Evolutionary conservation across 2,113 vertebrate genomes (phyloP).

Genomic region (Callithrix jacchus): DNA sequence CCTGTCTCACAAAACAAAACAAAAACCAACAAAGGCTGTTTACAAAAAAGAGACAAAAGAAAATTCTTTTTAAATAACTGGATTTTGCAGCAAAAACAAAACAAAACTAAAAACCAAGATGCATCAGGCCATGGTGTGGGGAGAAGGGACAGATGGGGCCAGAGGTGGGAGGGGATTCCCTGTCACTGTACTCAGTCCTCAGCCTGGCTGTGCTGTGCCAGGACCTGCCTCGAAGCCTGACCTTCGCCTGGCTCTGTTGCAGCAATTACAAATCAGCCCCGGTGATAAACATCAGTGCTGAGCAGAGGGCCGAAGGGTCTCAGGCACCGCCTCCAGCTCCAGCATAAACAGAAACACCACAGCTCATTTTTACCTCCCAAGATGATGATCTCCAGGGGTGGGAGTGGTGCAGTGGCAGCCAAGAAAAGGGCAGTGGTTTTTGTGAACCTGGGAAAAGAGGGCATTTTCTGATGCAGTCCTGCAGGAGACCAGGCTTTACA

Average conservation of each 20-base stretch:
- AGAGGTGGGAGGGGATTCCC: accelerated
- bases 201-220: neutral
- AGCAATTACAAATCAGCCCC: accelerated
- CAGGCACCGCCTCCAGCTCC: neutral
- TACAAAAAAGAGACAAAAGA: neutral
- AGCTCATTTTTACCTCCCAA: neutral
- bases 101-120: neutral
- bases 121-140: neutral
- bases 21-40: neutral
- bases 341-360: neutral
- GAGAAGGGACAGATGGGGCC: neutral
- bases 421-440: neutral
- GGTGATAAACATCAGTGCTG: neutral
- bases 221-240: neutral
- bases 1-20: no score
- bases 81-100: neutral
- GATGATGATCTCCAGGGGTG: neutral
- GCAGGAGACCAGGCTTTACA: neutral
- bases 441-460: neutral
- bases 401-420: neutral
- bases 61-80: neutral
- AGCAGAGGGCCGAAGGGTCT: neutral
- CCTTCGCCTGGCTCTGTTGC: neutral
- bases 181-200: neutral
- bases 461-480: accelerated